A percentile compares a stretch with the other conserved stretches of the same genome.
phyloP scores from a whole-genome alignment of 2,113 vertebrate genomes.

The Turnix velox region DNA sequence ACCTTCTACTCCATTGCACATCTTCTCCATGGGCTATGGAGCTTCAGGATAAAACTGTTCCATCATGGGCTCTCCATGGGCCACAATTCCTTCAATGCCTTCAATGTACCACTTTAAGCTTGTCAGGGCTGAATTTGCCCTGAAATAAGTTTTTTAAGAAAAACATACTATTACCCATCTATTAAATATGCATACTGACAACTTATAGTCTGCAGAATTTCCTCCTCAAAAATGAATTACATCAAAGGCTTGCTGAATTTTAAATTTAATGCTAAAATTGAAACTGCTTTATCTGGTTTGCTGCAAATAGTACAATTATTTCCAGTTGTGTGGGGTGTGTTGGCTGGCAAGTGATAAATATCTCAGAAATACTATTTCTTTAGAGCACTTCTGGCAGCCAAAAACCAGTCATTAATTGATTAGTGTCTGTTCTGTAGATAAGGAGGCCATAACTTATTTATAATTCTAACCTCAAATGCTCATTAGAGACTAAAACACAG shows the following conservation, averaged over 20 bases:
- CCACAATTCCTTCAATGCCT: neutral
- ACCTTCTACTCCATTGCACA: neutral
- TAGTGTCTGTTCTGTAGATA: neutral
- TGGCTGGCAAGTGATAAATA: neutral
- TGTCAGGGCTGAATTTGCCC: neutral
- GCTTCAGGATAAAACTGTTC: neutral
- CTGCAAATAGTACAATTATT: neutral
- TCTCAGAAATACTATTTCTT: neutral
- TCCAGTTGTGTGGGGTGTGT: neutral
- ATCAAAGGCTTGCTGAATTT: neutral
- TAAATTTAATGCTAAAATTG: neutral
- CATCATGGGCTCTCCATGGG: neutral
- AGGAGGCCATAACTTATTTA: constrained; percentile 17
- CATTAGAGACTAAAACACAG: neutral
- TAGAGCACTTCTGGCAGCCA: neutral
- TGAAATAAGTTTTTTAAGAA: neutral
- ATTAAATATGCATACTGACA: neutral
- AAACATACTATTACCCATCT: neutral
- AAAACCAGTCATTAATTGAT: constrained; percentile 1
- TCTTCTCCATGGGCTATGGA: neutral
- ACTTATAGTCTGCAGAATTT: neutral
- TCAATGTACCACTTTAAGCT: neutral
- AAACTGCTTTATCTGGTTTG: neutral
- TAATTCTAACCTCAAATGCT: neutral
- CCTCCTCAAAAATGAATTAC: neutral